phyloP scores from a whole-genome alignment of 2,888 invertebrate genomes.

The Acholoe squamosa region DNA sequence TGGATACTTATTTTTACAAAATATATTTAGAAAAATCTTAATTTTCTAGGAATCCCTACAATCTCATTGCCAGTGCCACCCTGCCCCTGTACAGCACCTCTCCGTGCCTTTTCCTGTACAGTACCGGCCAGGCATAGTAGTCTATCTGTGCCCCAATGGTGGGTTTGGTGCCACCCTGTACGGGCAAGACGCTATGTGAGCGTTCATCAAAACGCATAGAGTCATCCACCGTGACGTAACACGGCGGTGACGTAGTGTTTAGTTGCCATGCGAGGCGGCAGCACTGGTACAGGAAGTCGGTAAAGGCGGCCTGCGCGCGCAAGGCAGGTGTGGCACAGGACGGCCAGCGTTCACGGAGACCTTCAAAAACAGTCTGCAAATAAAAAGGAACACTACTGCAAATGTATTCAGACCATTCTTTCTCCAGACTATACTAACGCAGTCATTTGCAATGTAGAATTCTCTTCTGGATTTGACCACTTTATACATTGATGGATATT shows the following conservation, averaged over 20 bases:
- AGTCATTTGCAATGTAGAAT: no score
- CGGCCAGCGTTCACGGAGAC: conserved; percentile 54
- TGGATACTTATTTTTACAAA: no score
- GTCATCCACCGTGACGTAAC: conserved; percentile 48
- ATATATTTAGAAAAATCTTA: no score
- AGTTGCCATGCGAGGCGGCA: conserved; percentile 66
- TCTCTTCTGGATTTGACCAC: no score
- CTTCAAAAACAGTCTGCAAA: conserved; percentile 61
- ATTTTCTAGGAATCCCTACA: no score
- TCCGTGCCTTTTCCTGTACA: conserved; percentile 55
- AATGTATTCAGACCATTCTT: no score
- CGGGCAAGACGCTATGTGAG: not conserved
- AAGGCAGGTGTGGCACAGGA: conserved; percentile 60
- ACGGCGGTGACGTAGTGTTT: conserved; percentile 43
- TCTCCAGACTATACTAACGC: no score
- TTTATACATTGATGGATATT: no score
- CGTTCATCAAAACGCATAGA: conserved; percentile 30
- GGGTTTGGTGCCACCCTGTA: not conserved
- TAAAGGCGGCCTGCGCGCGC: conserved; percentile 60
- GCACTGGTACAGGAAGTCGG: conserved; percentile 66
- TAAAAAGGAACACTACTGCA: no score
- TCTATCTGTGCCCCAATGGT: conserved; percentile 58
- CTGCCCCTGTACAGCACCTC: conserved; percentile 63
- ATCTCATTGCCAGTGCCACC: conserved; percentile 38
- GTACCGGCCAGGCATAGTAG: conserved; percentile 65